phyloP scores from a whole-genome alignment of 1,140 invertebrate species.

The Rhagoletis pomonella region DNA sequence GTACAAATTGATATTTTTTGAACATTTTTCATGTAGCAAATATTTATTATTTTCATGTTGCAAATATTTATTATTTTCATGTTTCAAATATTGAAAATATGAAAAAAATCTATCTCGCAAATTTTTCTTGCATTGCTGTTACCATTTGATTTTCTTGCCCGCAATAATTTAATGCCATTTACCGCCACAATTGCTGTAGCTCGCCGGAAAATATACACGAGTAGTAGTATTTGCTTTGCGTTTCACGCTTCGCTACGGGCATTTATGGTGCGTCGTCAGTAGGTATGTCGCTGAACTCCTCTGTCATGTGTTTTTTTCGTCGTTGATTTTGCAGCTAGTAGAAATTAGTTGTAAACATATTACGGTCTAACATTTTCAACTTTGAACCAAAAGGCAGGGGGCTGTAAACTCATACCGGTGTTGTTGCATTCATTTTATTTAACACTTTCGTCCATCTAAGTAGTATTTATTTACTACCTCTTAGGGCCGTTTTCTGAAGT shows the following conservation, averaged over 20 bases:
- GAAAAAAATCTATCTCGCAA: too few species aligned
- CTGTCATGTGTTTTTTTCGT: background rate
- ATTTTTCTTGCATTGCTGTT: background rate
- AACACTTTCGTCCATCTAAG: too few species aligned
- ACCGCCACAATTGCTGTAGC: constrained; percentile 9
- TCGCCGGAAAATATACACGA: background rate
- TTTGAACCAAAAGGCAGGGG: background rate
- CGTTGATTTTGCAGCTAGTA: background rate
- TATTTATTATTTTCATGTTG: background rate
- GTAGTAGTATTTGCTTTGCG: background rate
- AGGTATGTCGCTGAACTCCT: background rate
- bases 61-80: background rate
- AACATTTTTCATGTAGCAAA: too few species aligned
- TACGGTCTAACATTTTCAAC: too few species aligned
- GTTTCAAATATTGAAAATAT: too few species aligned
- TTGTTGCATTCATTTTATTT: background rate
- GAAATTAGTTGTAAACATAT: too few species aligned
- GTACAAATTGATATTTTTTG: too few species aligned
- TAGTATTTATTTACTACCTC: too few species aligned
- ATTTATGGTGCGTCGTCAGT: background rate
- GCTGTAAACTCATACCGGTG: too few species aligned
- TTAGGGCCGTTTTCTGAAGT: too few species aligned
- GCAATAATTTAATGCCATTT: constrained; percentile 65
- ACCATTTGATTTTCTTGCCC: constrained; percentile 67
- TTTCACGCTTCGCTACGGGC: background rate